phyloP scores from a whole-genome alignment of 2,797 vertebrate species.

The Smutsia gigantea region DNA sequence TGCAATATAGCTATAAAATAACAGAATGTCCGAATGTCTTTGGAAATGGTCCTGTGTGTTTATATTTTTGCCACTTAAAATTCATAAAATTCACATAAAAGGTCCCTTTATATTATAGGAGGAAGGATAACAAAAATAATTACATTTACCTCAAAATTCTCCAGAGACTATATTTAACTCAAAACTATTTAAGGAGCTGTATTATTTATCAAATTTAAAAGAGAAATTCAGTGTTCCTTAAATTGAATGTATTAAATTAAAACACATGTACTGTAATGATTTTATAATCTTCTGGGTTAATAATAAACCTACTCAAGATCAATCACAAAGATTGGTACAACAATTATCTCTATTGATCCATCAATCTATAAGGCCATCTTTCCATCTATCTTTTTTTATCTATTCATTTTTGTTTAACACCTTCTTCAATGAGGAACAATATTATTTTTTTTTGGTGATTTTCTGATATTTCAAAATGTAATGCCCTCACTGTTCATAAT shows the following conservation, averaged over 20 bases:
- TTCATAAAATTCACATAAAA: background rate
- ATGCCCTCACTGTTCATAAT: background rate
- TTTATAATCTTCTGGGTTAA: background rate
- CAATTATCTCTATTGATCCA: background rate
- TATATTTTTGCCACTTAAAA: background rate
- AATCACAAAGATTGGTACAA: background rate
- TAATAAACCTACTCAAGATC: background rate
- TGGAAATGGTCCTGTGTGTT: background rate
- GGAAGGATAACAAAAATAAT: background rate
- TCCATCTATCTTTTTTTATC: background rate
- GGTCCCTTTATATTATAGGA: background rate
- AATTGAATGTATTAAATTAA: background rate
- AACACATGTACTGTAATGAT: background rate
- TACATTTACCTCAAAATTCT: background rate
- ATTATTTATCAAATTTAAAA: background rate
- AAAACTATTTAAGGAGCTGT: background rate
- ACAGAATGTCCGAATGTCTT: background rate
- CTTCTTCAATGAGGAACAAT: background rate
- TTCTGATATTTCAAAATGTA: background rate
- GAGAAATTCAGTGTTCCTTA: background rate
- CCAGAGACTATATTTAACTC: background rate
- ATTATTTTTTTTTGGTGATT: background rate
- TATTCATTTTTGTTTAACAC: background rate
- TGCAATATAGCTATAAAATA: background rate
- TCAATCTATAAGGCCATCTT: background rate